Conservation (phyloP, 2,888 invertebrate species). For the Agrilus cyanescens region DNA sequence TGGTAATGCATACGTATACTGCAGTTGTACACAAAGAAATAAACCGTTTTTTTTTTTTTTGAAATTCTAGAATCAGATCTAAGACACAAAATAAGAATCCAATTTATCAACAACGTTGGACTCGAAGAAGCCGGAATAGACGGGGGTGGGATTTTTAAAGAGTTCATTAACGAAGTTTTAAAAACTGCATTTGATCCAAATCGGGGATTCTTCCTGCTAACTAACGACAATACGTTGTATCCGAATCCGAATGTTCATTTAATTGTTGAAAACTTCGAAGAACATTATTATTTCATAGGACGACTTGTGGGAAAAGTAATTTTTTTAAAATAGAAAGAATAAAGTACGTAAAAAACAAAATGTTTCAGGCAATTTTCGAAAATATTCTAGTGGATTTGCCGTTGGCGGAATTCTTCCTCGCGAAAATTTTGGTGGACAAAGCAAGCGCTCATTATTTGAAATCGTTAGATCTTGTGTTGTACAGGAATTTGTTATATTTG, state of each 20-base stretch:
- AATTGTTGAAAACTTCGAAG: conserved; percentile 71
- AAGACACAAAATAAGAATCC: conserved; percentile 74
- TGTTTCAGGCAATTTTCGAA: conserved; percentile 75
- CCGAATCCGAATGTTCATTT: conserved; percentile 89
- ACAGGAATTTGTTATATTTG: conserved; percentile 79
- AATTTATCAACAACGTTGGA: conserved; percentile 81
- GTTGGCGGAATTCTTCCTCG: conserved; percentile 90
- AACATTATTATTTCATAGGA: conserved; percentile 92
- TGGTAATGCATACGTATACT: conserved; percentile 42
- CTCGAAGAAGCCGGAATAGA: conserved; percentile 94
- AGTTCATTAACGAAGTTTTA: conserved; percentile 86
- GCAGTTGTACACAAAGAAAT: not conserved
- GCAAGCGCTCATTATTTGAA: conserved; percentile 80
- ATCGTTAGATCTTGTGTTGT: conserved; percentile 84
- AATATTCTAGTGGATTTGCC: conserved; percentile 90
- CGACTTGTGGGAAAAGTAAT: conserved; percentile 80
- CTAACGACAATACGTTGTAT: conserved; percentile 86
- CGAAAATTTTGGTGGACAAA: conserved; percentile 69
- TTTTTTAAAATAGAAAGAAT: not conserved
- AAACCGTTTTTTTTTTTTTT: not conserved
- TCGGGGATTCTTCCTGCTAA: conserved; percentile 80
- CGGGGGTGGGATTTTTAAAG: conserved; percentile 92
- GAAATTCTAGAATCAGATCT: conserved; percentile 67
- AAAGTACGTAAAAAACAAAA: not conserved
- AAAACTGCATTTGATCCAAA: conserved; percentile 96